Conservation (phyloP, 2,888 invertebrate species). For the Acleris literana region DNA sequence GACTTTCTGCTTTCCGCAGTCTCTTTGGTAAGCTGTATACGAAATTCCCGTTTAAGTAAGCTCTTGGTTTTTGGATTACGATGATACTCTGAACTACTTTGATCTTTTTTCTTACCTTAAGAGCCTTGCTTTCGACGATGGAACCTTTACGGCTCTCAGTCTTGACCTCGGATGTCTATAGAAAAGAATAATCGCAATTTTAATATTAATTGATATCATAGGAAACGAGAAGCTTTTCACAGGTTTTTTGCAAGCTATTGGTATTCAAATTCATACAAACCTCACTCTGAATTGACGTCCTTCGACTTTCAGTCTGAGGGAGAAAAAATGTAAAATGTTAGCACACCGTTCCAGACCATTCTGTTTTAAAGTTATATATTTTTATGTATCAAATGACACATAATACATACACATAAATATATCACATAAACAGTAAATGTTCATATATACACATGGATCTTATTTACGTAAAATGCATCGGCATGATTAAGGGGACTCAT, state of each 20-base stretch:
- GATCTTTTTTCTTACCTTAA: constrained; percentile 58
- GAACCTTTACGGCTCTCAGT: constrained; percentile 74
- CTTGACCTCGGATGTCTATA: constrained; percentile 63
- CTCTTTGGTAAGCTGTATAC: constrained; percentile 70
- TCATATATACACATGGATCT: constrained; percentile 10
- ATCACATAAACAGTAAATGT: not conserved
- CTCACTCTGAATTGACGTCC: constrained; percentile 70
- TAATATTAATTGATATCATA: not conserved
- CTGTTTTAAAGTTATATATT: not conserved
- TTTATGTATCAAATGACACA: not conserved
- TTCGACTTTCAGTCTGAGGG: constrained; percentile 71
- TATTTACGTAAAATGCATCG: not conserved
- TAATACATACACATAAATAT: not conserved
- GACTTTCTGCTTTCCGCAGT: constrained; percentile 79
- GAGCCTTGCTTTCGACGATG: constrained; percentile 68
- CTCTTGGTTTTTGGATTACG: not conserved
- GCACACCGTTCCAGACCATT: constrained; percentile 41
- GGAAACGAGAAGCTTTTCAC: not conserved
- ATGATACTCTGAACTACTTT: too few species aligned
- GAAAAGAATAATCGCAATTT: constrained; percentile 32
- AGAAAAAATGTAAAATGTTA: constrained; percentile 50
- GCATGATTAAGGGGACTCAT: not conserved
- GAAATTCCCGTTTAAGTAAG: not conserved
- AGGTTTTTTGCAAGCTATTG: constrained; percentile 26
- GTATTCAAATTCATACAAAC: constrained; percentile 48